Evolutionary conservation across 2,888 invertebrate species (phyloP).

Genomic region (Incurvaria masculella): DNA sequence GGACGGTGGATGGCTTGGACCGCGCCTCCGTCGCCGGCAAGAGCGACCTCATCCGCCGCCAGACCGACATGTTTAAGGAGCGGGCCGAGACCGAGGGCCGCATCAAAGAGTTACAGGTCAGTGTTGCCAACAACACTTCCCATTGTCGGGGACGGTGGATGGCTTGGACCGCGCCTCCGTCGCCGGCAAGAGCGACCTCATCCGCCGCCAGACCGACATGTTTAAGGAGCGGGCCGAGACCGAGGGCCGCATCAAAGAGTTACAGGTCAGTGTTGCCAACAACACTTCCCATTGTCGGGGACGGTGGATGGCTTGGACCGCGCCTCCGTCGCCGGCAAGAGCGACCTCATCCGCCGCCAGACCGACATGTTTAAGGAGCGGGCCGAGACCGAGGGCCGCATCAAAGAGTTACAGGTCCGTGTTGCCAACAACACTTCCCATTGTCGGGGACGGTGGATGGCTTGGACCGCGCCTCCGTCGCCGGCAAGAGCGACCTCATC

Average conservation of each 20-base stretch:
- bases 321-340: slow-evolving; percentile 58
- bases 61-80: slow-evolving; percentile 51
- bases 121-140: no score
- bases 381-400: slow-evolving; percentile 44
- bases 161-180: slow-evolving; percentile 58
- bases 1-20: slow-evolving; percentile 59
- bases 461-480: no score
- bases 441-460: no score
- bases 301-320: slow-evolving; percentile 60
- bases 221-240: slow-evolving; percentile 43
- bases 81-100: slow-evolving; percentile 45
- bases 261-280: slow-evolving; percentile 36
- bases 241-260: slow-evolving; percentile 46
- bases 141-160: slow-evolving; percentile 56
- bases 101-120: slow-evolving; percentile 44
- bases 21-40: slow-evolving; percentile 60
- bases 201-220: slow-evolving; percentile 47
- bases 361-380: slow-evolving; percentile 49
- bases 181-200: slow-evolving; percentile 55
- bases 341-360: slow-evolving; percentile 44
- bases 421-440: no score
- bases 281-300: no score
- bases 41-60: slow-evolving; percentile 42
- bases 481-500: no score
- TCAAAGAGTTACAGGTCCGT: slow-evolving; percentile 41